Base-by-base conservation (phyloP, 2,113 vertebrate genomes). In the Tragelaphus imberbis region DNA sequence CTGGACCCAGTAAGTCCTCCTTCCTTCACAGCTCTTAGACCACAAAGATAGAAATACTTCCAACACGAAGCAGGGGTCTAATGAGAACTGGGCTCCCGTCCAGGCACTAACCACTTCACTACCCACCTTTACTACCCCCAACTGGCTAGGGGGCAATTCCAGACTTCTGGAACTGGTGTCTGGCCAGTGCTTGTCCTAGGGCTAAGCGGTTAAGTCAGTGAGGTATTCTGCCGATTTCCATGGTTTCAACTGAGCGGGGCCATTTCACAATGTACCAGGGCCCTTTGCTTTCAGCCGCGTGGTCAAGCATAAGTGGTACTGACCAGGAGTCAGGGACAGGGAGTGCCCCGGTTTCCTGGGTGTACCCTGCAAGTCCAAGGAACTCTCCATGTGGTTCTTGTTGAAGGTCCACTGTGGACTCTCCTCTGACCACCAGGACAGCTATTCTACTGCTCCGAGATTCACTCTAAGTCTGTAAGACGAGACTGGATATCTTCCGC, bases 281-380 rank as follows among this genome's bases (percentile, higher is more conserved):
- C 68, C 30, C 71, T 44, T 11, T 25, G 53, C 36, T 25, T 36
- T 33, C 59, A 25, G 88, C 49, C 28, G 9, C 1, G 0, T 5
- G 47, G 30, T 30, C 84, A 51, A 30, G 11, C 0, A 0, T 11
- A 4, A 16, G 36, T 9, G 11, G 56, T 6, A 9, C 3, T 1
- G 47, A 55, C 75, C 2, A 2, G 19, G 59, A 75, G 17, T 7
- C 25, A 14, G 44, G 15, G 30, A 49, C 33, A 71, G 49, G 25
- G 21, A 33, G 6, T 13, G 36, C 11, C 33, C 56, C 5, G 47
- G 40, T 13, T 33, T 30, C 1, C 2, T 36, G 44, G 5, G 1
- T 55, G 53, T 51, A 14, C 16, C 19, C 19, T 6, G 2, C 6
- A 65, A 61, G 40, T 19, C 19, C 12, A 71, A 28, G 65, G n/a